These are phyloP conservation scores for Quadroppia sp. DNA, from an alignment of 2,888 invertebrate genomes.

Conservation along the genomic window DNA sequence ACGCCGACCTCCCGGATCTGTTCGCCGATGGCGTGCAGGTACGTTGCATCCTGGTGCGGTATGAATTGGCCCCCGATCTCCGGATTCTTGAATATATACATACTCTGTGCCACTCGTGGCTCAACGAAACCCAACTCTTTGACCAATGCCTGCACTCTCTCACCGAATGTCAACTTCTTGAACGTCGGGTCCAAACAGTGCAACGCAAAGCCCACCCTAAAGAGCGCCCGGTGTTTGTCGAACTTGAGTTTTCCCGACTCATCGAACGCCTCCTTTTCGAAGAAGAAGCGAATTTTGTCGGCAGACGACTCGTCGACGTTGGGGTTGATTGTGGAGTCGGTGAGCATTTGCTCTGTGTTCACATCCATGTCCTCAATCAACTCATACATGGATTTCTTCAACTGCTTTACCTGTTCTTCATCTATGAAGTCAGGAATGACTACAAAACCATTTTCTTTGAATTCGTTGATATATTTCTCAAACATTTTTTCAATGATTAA, in stretches of 20 bases:
- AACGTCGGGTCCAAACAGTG: constrained; percentile 77
- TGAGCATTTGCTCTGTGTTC: neutral
- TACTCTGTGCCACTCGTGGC: constrained; percentile 87
- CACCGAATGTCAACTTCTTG: constrained; percentile 74
- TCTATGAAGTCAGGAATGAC: constrained; percentile 44
- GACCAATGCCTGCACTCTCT: constrained; percentile 72
- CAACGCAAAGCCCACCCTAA: constrained; percentile 79
- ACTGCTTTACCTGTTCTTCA: constrained; percentile 28
- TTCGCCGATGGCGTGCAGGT: constrained; percentile 63
- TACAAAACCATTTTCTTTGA: constrained; percentile 44
- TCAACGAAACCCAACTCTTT: constrained; percentile 67
- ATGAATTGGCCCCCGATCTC: constrained; percentile 71
- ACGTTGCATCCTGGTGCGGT: constrained; percentile 71
- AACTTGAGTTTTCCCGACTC: constrained; percentile 39
- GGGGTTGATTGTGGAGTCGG: neutral
- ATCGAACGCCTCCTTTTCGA: constrained; percentile 71
- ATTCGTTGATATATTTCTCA: constrained; percentile 32
- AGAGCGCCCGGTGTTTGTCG: constrained; percentile 63
- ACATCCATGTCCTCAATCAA: constrained; percentile 39
- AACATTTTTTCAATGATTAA: constrained; percentile 8
- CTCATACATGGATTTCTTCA: constrained; percentile 31
- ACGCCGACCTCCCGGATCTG: constrained; percentile 63
- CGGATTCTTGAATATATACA: constrained; percentile 97
- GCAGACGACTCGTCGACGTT: constrained; percentile 63
- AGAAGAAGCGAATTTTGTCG: constrained; percentile 87